Evolutionary conservation across 2,888 invertebrate species (phyloP), one percentile per base, ranked within the genome.

Genomic region (Polydrusus pterygomalis): DNA sequence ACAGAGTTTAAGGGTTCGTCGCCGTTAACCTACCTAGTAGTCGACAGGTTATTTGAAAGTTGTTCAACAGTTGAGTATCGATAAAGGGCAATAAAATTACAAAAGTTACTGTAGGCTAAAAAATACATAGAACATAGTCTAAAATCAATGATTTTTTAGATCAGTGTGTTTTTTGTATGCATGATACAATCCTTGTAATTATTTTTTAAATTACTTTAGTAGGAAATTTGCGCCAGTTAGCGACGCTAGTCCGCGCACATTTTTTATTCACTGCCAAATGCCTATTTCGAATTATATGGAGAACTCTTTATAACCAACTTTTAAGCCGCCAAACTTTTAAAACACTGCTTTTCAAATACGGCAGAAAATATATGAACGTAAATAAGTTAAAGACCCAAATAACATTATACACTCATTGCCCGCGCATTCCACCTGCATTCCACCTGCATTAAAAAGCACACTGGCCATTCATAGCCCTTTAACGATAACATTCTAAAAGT

Each of bases 21-120:
- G 67, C 70, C 73, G 68, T 75, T 47, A 70, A 64, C 70, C 63
- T 65, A 60, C 47, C 56, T 45, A 38, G 70, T 75, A 69, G 51
- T 43, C 40, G 62, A 65, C 67, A 65, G 67, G 70, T 71, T 65
- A 60, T 49, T 65, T 58, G 71, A 62, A 74, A 74, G 62, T 69
- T 74, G 47, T 79, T 79, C 58, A 68, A 77, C 79, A 79, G 79
- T 79, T 79, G 34, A 9, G 63, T 77, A 79, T 80, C 79, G 80
- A 81, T 81, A 82, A 83, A 85, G 84, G 85, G 86, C 85, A 85
- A 85, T 85, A 85, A 85, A 82, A 74, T 81, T 70, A 70, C 68
- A 74, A 62, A 77, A 60, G 64, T 45, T 58, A 60, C 47, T 60
- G 70, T 85, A 85, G 84, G 83, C 83, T 85, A 83, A 83, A 82